Base-by-base conservation (phyloP, 2,888 invertebrate genomes). In the Osmoderma eremita region DNA sequence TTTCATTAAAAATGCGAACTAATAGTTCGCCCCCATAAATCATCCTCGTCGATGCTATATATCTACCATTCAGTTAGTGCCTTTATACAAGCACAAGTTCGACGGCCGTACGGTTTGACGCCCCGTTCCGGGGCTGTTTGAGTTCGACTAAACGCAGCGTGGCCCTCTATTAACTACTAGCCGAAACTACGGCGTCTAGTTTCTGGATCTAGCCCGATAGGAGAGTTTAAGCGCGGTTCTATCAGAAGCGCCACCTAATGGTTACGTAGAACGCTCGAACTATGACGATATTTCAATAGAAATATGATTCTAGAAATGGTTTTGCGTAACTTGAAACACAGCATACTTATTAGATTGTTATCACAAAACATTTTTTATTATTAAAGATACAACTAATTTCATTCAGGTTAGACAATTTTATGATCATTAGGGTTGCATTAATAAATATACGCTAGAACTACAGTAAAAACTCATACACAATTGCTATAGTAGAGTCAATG, bases 111-210 rank as follows among this genome's bases (percentile, higher is more conserved):
- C 24, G 42, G 30, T 61, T 61, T 45, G 45, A 45, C 48, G 45
- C 30, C 30, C 30, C 30, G n/a, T n/a, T 41, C 24, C 22, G 41
- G 56, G 56, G 20, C 45, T 58, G 65, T 53, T 56, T 61, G 51
- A 54, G 24, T 22, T 42, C 15, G 24, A 62, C 67, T 63, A 63
- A 67, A 63, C 69, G 49, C 17, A 54, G 15, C 30, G 65, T 67
- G 72, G 78, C 80, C 80, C 74, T 77, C 79, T 80, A 75, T 74
- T 72, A 69, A 74, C 74, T 77, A 78, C 75, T 76, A 77, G 79
- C 75, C 72, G 70, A 77, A 79, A 75, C 76, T 77, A 74, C 54
- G 61, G 63, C 61, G 64, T 64, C 68, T 72, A 67, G 64, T 62
- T 41, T 41, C 53, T 61, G 64, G 13, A 15, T 17, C 45, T 61